phyloP scores from a whole-genome alignment of 2,888 invertebrate genomes.

The Erebia ligea region DNA sequence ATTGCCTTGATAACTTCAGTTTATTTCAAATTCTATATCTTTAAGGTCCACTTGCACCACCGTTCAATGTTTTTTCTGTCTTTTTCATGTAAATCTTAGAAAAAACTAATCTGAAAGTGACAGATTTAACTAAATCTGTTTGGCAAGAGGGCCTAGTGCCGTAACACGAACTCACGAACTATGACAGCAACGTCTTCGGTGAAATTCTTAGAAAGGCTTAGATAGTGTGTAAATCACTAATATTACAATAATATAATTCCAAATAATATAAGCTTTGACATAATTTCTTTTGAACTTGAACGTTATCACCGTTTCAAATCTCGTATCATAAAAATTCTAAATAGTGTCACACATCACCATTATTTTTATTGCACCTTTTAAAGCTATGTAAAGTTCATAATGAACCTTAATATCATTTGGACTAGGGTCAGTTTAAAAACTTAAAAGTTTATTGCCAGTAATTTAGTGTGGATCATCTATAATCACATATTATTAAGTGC shows the following conservation, averaged over 20 bases:
- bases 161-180: no score
- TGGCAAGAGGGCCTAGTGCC: no score
- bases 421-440: slow-evolving; percentile 20
- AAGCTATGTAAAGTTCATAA: not conserved
- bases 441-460: not conserved
- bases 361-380: slow-evolving; percentile 9
- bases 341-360: slow-evolving; percentile 37
- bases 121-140: no score
- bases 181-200: not conserved
- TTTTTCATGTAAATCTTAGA: no score
- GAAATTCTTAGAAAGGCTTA: not conserved
- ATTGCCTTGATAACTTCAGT: no score
- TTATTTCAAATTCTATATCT: no score
- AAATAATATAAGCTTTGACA: slow-evolving; percentile 32
- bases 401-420: not conserved
- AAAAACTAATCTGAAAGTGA: no score
- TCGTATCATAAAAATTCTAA: slow-evolving; percentile 39
- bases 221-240: not conserved
- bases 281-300: slow-evolving; percentile 41
- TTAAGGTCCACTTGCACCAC: no score
- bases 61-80: no score
- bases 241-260: slow-evolving; percentile 17
- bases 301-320: slow-evolving; percentile 37
- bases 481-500: slow-evolving; percentile 41
- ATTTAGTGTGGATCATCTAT: slow-evolving; percentile 31